phyloP scores from a whole-genome alignment of 2,888 invertebrate species.

The Hyposoter dolosus region DNA sequence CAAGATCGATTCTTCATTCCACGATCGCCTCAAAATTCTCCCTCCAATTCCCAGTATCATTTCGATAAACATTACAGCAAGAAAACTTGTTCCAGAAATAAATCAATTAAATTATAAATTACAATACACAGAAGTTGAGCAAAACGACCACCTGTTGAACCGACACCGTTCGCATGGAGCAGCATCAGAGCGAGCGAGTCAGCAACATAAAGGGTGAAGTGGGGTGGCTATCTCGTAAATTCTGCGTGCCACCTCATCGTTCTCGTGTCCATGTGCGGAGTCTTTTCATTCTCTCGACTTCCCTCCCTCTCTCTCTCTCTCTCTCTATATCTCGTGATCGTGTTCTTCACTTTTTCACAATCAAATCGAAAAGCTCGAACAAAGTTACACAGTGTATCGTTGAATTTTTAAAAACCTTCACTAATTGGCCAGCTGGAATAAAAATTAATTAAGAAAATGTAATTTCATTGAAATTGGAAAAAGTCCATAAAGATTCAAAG shows the following conservation, averaged over 20 bases:
- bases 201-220: conserved; percentile 79
- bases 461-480: neutral
- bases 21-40: neutral
- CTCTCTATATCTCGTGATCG: conserved; percentile 30
- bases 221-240: conserved; percentile 84
- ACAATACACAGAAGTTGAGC: conserved; percentile 83
- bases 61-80: conserved; percentile 41
- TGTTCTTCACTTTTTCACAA: conserved; percentile 25
- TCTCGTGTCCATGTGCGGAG: conserved; percentile 62
- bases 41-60: conserved; percentile 28
- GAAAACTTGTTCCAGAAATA: conserved; percentile 73
- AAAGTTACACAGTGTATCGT: neutral
- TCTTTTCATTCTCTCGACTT: conserved; percentile 42
- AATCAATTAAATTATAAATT: conserved; percentile 84
- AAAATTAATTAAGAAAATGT: neutral
- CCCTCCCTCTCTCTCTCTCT: conserved; percentile 11
- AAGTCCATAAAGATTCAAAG: neutral
- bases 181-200: conserved; percentile 71
- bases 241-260: conserved; percentile 76
- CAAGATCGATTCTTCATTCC: too few relatives aligned
- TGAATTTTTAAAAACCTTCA: neutral
- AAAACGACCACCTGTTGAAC: conserved; percentile 84
- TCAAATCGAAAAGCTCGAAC: neutral
- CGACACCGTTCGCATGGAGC: conserved; percentile 19
- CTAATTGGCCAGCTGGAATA: neutral